Conservation (phyloP, 2,888 invertebrate genomes). For the Drosophila gaucha region DNA sequence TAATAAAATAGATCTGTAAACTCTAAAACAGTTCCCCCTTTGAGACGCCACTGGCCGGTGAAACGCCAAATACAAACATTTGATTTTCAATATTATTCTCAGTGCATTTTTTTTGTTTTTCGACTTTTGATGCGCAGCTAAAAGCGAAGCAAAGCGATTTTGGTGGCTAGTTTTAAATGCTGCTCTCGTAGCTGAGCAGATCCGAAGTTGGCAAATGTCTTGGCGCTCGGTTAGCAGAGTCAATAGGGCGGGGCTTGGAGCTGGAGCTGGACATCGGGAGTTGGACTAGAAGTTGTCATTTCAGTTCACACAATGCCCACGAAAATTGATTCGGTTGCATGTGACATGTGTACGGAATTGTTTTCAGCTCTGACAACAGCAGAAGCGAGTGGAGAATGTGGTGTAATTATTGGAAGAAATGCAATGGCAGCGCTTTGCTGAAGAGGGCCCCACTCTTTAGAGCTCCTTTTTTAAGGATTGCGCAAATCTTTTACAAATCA, state of each 20-base stretch:
- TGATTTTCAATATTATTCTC: constrained; percentile 46
- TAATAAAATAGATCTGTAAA: not conserved
- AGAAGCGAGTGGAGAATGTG: not conserved
- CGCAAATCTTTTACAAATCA: constrained; percentile 76
- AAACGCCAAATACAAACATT: constrained; percentile 4
- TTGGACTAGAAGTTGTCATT: constrained; percentile 54
- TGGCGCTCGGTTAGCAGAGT: too few species aligned
- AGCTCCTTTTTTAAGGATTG: constrained; percentile 36
- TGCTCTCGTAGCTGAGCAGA: constrained; percentile 44
- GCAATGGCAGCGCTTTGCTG: constrained; percentile 41
- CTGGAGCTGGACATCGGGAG: constrained; percentile 5
- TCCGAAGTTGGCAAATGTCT: constrained; percentile 23
- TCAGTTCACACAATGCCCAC: constrained; percentile 69
- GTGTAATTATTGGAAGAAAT: constrained; percentile 61
- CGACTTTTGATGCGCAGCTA: constrained; percentile 64
- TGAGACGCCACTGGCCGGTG: constrained; percentile 15
- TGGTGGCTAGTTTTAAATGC: constrained; percentile 66
- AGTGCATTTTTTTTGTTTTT: constrained; percentile 14
- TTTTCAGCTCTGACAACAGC: constrained; percentile 25
- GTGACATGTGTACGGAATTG: constrained; percentile 82
- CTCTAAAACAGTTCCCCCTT: not conserved
- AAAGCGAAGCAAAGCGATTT: constrained; percentile 33
- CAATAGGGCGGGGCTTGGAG: not conserved
- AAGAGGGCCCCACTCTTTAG: not conserved
- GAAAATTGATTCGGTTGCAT: constrained; percentile 83